phyloP scores from a whole-genome alignment of 2,113 vertebrate species.

The Anseranas semipalmata region DNA sequence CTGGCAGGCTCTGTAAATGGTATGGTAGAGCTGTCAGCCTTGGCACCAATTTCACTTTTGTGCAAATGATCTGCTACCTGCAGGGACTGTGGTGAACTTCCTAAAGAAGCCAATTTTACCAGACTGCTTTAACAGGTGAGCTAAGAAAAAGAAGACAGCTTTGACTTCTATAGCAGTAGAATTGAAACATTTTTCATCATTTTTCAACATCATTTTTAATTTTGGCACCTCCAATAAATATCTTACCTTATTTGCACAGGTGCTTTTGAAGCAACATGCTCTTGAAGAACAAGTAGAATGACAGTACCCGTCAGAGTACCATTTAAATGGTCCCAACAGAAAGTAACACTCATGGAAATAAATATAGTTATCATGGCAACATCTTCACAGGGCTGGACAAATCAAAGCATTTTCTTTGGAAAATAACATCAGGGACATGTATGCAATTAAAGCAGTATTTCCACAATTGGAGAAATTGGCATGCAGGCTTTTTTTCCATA shows the following conservation, averaged over 20 bases:
- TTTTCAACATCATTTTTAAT: not conserved
- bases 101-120: not conserved
- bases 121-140: not conserved
- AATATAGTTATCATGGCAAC: not conserved
- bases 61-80: not conserved
- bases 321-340: not conserved
- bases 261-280: not conserved
- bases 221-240: not conserved
- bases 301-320: not conserved
- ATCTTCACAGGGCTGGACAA: not conserved
- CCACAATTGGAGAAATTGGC: not conserved
- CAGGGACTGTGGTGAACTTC: not conserved
- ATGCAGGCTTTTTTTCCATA: not conserved
- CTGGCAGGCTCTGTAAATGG: not conserved
- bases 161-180: not conserved
- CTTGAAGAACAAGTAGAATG: not conserved
- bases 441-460: not conserved
- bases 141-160: not conserved
- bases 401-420: not conserved
- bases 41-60: not conserved
- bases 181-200: not conserved
- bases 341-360: not conserved
- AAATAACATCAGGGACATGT: not conserved
- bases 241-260: not conserved
- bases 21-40: not conserved